Evolutionary conservation across 2,113 vertebrate genomes (phyloP), one percentile per base, ranked within the genome.

Genomic region (Pedionomus torquatus): DNA sequence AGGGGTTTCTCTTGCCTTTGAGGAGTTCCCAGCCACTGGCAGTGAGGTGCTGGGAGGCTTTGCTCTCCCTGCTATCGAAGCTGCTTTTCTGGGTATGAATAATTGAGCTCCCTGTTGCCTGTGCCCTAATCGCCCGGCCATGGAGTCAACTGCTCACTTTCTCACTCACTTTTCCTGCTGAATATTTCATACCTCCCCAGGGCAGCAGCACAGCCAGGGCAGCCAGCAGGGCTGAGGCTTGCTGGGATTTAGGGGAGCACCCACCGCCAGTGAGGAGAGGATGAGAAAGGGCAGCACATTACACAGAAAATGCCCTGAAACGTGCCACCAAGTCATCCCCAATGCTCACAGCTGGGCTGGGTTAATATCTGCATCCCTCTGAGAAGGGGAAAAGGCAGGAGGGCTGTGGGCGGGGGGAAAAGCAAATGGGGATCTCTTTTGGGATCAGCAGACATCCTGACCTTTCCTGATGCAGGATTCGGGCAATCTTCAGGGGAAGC

Each of bases 371-470:
- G 2, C 28, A 2, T 10, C 24, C 26, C 44, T 8, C 58, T 2
- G 52, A 37, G 54, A 8, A 20, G 7, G 20, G 1, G 1, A 4
- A 1, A 25, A 31, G 48, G 77, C 21, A 2, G 35, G 37, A 60
- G 77, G 17, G 41, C 71, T 39, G 69, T 3, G 2, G 57, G 26
- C 11, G 2, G 0, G 1, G 18, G 19, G 48, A 31, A 43, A 9
- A 39, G 48, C 26, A 0, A 2, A 13, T 2, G 0, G 39, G 75
- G 25, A 5, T 7, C 2, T 0, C 31, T 31, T 30, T 1, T 3
- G 10, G 83, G 30, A 3, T 13, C 44, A 13, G 28, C 0, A 0
- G 43, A 20, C 31, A 69, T 8, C 54, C 54, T 6, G 14, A 4
- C n/a, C 35, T 5, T 37, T 9, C 72, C 3, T 35, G 0, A 0